Evolutionary conservation across 2,888 invertebrate species (phyloP).

Genomic region (Ochropleura plecta): DNA sequence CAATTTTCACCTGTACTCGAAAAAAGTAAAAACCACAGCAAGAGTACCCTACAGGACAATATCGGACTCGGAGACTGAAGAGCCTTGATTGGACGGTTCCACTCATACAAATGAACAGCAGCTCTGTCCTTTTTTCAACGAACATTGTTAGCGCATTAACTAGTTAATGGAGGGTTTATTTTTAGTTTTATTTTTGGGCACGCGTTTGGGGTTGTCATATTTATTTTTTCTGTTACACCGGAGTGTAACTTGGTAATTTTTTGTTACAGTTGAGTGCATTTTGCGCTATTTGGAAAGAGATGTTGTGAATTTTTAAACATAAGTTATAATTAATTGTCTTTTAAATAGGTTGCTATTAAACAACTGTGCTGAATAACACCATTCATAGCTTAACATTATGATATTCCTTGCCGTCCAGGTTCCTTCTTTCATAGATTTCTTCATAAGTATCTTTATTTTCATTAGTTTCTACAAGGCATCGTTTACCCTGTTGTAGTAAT

Average conservation of each 20-base stretch:
- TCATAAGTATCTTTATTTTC: background rate
- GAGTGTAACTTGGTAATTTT: conserved; percentile 39
- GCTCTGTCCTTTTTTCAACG: conserved; percentile 69
- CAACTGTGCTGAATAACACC: background rate
- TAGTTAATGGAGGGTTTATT: conserved; percentile 86
- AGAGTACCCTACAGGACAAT: conserved; percentile 71
- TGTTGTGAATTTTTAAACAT: fast-evolving
- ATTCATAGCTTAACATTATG: background rate
- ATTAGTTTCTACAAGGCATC: background rate
- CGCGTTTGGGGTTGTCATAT: conserved; percentile 68
- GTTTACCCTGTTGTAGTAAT: background rate
- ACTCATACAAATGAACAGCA: conserved; percentile 67
- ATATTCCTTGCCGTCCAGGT: background rate
- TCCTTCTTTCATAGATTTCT: background rate
- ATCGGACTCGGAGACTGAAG: conserved; percentile 68
- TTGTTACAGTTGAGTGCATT: conserved; percentile 4
- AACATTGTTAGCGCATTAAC: conserved; percentile 88
- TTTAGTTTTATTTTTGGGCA: conserved; percentile 86
- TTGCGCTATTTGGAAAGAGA: background rate
- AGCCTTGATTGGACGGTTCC: conserved; percentile 70
- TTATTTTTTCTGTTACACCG: conserved; percentile 69
- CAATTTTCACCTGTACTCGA: conserved; percentile 72
- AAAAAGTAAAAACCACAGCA: conserved; percentile 63
- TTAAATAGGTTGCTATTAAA: background rate
- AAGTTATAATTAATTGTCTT: background rate